A percentile compares a stretch with the other conserved stretches of the same genome.
Evolutionary conservation across 2,888 invertebrate species (phyloP).

Genomic region (Acleris cristana): DNA sequence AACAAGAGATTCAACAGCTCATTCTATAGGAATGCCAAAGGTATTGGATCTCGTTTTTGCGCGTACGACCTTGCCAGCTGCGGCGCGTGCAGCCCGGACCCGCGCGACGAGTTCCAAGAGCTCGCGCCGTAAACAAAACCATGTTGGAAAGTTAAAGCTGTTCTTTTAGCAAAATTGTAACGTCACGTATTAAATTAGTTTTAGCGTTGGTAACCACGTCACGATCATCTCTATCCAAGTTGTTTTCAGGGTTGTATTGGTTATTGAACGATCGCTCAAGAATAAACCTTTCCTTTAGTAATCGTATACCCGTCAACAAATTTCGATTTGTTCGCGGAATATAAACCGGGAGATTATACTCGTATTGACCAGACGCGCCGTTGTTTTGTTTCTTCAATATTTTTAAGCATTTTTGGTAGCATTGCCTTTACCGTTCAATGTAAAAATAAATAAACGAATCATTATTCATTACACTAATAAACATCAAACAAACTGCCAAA

Average conservation of each 20-base stretch:
- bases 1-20: conserved; percentile 51
- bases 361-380: conserved; percentile 14
- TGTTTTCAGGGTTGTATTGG: background rate
- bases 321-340: conserved; percentile 44
- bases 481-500: no score
- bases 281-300: conserved; percentile 19
- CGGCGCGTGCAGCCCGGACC: conserved; percentile 62
- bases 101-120: conserved; percentile 69
- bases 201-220: conserved; percentile 16
- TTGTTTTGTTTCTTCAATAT: background rate
- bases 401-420: background rate
- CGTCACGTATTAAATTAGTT: conserved; percentile 18
- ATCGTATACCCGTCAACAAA: conserved; percentile 41
- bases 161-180: conserved; percentile 8
- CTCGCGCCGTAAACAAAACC: conserved; percentile 70
- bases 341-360: conserved; percentile 48
- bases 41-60: conserved; percentile 66
- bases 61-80: conserved; percentile 78
- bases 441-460: no score
- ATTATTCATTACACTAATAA: no score
- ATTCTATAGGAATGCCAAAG: conserved; percentile 59
- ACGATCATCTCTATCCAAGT: conserved; percentile 13
- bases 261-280: conserved; percentile 5
- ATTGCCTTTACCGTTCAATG: no score
- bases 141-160: conserved; percentile 42